Evolutionary conservation across 2,113 vertebrate genomes (phyloP), one percentile per base, ranked within the genome.

Genomic region (Cryptotis parvus): DNA sequence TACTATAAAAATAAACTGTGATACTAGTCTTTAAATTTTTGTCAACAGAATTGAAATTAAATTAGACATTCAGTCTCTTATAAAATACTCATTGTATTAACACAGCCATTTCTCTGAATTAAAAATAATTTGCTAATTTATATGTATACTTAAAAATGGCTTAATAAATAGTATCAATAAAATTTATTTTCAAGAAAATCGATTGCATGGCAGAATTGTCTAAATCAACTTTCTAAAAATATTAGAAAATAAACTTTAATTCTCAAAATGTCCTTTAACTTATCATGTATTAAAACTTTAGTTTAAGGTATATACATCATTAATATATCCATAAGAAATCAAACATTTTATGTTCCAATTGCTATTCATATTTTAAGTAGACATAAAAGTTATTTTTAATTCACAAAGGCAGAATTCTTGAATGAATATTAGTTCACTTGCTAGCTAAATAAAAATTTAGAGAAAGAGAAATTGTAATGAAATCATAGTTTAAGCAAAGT

Each of bases 1-100:
- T n/a, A n/a, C n/a, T n/a, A n/a, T n/a, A n/a, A n/a, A n/a, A n/a
- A 84, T 81, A 77, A 73, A 85, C 65, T 81, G 20, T 87, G 90
- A 93, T 81, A 55, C 24, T 49, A 90, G 31, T 69, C 26, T 55
- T 63, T 45, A 68, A 86, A 83, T 69, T 72, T 81, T 77, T 84
- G 26, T 52, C 20, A 80, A 49, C 37, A 77, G 33, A 68, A 63
- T 61, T 29, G 43, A 81, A 84, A 63, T 68, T 69, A 37, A 92
- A 92, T 81, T 74, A 91, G 26, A 52, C 1, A 27, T 33, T 68
- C 27, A 90, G 7, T 91, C 11, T 80, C 74, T 65, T 84, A 37
- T 22, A 35, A 66, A 77, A 82, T 37, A 66, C 14, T 69, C n/a
- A 27, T 3, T 69, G 63, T 85, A 37, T 37, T 90, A 55, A 55